Evolutionary conservation across 2,888 invertebrate genomes (phyloP).

Genomic region (Poecilobothrus nobilitatus): DNA sequence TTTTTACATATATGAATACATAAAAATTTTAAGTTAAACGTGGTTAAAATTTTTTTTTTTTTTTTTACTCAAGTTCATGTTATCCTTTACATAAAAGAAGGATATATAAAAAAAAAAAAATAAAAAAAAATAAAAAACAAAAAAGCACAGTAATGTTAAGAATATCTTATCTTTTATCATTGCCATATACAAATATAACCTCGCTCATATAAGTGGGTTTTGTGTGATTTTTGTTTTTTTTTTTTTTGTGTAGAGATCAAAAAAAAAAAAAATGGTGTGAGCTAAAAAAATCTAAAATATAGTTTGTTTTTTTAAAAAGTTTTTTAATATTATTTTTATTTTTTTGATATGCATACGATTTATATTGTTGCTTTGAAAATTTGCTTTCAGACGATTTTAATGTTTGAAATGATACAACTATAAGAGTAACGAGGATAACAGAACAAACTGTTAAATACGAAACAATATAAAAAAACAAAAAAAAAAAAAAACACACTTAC

Average conservation of each 20-base stretch:
- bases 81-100: not conserved
- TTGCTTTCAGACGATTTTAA: too few species aligned
- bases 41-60: not conserved
- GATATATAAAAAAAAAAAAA: not conserved
- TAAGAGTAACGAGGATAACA: too few species aligned
- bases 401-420: too few species aligned
- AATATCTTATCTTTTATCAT: not conserved
- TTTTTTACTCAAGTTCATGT: not conserved
- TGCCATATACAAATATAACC: not conserved
- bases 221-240: not conserved
- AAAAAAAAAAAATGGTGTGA: not conserved
- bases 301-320: too few species aligned
- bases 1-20: too few species aligned
- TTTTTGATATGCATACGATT: too few species aligned
- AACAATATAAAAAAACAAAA: too few species aligned
- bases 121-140: not conserved
- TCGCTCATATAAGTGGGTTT: not conserved
- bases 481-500: too few species aligned
- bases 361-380: too few species aligned
- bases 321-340: too few species aligned
- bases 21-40: not conserved
- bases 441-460: too few species aligned
- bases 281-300: too few species aligned
- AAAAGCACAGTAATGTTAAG: not conserved
- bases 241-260: not conserved